phyloP scores from a whole-genome alignment of 2,888 invertebrate genomes.

The Mayetiola destructor region DNA sequence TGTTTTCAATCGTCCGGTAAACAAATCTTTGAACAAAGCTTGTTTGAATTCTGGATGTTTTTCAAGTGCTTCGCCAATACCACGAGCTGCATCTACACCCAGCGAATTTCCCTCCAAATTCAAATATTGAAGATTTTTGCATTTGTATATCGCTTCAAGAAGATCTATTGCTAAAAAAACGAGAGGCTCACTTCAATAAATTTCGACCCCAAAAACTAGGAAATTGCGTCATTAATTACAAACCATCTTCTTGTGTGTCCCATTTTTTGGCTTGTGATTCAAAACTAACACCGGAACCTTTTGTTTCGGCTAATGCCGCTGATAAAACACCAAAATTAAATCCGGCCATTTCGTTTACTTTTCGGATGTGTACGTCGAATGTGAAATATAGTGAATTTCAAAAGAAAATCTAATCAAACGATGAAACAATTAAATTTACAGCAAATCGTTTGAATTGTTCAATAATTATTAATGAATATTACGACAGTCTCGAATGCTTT shows the following conservation, averaged over 20 bases:
- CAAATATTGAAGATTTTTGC: slow-evolving; percentile 53
- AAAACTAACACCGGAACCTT: slow-evolving; percentile 58
- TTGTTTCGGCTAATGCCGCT: slow-evolving; percentile 21
- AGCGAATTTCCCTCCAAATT: slow-evolving; percentile 86
- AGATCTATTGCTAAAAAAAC: slow-evolving; percentile 49
- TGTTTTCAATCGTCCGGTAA: slow-evolving; percentile 85
- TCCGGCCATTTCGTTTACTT: slow-evolving; percentile 1
- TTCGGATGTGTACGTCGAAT: neutral
- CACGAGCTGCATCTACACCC: slow-evolving; percentile 76
- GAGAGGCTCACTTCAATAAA: neutral
- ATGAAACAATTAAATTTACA: neutral
- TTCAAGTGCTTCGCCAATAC: slow-evolving; percentile 65
- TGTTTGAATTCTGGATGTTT: slow-evolving; percentile 61
- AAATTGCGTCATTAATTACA: slow-evolving; percentile 5
- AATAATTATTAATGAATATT: too few relatives aligned
- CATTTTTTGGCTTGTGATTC: slow-evolving; percentile 66
- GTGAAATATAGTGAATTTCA: neutral
- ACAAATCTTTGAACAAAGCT: slow-evolving; percentile 92
- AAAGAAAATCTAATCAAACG: neutral
- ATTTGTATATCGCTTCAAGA: slow-evolving; percentile 57
- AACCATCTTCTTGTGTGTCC: slow-evolving; percentile 66
- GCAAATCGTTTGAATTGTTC: neutral
- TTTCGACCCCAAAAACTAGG: neutral
- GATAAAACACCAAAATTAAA: slow-evolving; percentile 18
- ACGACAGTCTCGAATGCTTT: neutral